Base-by-base conservation (phyloP, 1,140 invertebrate species). In the Harpegnathos saltator region DNA sequence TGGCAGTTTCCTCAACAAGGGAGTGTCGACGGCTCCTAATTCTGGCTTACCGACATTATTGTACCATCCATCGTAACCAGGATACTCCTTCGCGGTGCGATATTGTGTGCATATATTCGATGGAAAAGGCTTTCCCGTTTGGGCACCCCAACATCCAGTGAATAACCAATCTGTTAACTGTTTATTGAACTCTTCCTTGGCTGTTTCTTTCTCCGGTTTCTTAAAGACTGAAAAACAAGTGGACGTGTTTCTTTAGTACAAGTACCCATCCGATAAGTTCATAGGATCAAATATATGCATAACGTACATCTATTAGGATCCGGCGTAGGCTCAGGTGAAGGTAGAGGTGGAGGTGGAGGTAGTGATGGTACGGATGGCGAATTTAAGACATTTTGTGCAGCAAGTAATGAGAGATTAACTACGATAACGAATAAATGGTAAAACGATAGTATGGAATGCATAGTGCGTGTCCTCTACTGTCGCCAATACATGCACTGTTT, bases 21-120 rank as follows among this genome's bases (percentile, higher is more conserved):
- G 93, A 11, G 95, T 95, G 77, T 96, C 96, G 22, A 95, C 94
- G 58, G 95, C 95, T 12, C 96, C 96, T 74, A 95, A 93, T 58
- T 95, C 92, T 3, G 95, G 95, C 84, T 93, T 93, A 3, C 94
- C 95, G n/a, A 95, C 80, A 88, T 97, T 97, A 87, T 97, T 97
- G 90, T 95, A 96, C 94, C 95, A 96, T 14, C 96, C 96, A 91
- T 97, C 96, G 90, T 94, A 96, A 44, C 95, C 92, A 83, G 95
- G 95, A 84, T 95, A 94, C 85, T 95, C 94, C 29, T 7, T 44
- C 26, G 50, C 54, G n/a, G 24, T 29, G 24, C 14, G 65, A 72
- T 71, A 80, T 9, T 17, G 19, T 44, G 14, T 14, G 19, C 44
- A 59, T 61, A 44, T 65, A 68, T 44, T 44, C 14, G 50, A 1